A percentile compares a stretch with the other conserved stretches of the same genome.
phyloP scores from a whole-genome alignment of 1,140 invertebrate genomes.

The Drosophila nannoptera region DNA sequence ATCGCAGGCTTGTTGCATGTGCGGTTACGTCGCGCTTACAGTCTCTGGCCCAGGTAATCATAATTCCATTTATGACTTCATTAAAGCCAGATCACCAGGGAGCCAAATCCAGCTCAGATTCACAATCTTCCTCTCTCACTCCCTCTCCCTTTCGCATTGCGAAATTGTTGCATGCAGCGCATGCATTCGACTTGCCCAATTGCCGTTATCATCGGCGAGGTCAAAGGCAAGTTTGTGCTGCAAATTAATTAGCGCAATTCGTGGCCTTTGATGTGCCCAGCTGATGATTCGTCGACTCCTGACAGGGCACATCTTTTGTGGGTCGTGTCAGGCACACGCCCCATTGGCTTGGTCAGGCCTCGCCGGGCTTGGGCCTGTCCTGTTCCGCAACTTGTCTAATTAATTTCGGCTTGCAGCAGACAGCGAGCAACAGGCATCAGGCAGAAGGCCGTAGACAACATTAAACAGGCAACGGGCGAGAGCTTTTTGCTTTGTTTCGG shows the following conservation, averaged over 20 bases:
- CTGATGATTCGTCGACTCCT: conserved; percentile 26
- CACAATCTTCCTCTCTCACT: neutral
- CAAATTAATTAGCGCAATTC: conserved; percentile 54
- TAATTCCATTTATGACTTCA: conserved; percentile 33
- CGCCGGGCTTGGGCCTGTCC: neutral
- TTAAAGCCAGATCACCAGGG: conserved; percentile 19
- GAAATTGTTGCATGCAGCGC: neutral
- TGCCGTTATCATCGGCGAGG: conserved; percentile 10
- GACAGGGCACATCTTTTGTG: conserved; percentile 19
- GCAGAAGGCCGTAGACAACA: no score
- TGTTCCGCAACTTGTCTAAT: conserved; percentile 27
- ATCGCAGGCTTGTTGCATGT: neutral
- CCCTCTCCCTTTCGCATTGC: neutral
- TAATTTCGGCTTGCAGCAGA: conserved; percentile 30
- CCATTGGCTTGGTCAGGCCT: conserved; percentile 1
- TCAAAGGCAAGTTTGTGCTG: conserved; percentile 6
- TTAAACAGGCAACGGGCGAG: no score
- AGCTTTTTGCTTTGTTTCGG: neutral
- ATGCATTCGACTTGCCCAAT: conserved; percentile 11
- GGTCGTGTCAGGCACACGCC: conserved; percentile 22
- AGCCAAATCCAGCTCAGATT: conserved; percentile 27
- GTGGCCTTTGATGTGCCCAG: conserved; percentile 44
- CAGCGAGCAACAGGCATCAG: neutral
- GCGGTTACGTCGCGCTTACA: neutral
- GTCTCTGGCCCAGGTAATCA: conserved; percentile 19